Percentiles rank a stretch among this genome's conserved stretches.
Conservation (phyloP, 2,888 invertebrate species). For the Sphaeridia pumilis region DNA sequence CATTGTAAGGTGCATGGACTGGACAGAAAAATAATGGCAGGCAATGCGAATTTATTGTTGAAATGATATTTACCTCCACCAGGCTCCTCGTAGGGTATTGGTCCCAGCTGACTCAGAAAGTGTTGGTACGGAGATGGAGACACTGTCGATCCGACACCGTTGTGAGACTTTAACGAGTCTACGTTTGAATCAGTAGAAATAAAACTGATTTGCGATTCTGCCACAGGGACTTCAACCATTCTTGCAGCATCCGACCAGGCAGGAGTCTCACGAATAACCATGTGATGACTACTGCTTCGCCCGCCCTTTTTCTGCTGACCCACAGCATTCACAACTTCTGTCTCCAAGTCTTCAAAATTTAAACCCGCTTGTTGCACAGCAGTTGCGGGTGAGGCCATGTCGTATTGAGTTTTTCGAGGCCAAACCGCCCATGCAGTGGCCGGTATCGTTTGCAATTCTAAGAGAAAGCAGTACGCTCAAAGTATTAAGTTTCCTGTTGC, state of each 20-base stretch:
- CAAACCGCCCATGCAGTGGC: neutral
- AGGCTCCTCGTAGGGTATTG: conserved; percentile 29
- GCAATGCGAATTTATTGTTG: no score
- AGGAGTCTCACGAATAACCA: conserved; percentile 32
- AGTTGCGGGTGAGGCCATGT: no score
- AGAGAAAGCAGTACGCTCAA: no score
- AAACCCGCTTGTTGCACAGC: neutral
- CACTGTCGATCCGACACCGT: neutral
- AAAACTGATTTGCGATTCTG: neutral
- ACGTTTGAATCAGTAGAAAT: neutral
- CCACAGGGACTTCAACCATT: conserved; percentile 1
- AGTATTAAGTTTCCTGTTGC: no score
- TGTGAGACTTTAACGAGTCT: neutral
- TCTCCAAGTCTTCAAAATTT: neutral
- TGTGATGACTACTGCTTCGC: conserved; percentile 15
- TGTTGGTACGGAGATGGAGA: conserved; percentile 18
- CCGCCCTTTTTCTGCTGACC: neutral
- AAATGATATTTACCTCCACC: no score
- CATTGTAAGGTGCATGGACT: no score
- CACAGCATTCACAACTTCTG: neutral
- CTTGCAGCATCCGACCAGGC: conserved; percentile 22
- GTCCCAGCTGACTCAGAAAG: conserved; percentile 31
- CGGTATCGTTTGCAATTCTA: no score
- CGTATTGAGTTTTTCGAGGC: neutral
- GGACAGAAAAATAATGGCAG: no score